Conservation (phyloP, 2,888 invertebrate species). For the Nymphalis c-album region DNA sequence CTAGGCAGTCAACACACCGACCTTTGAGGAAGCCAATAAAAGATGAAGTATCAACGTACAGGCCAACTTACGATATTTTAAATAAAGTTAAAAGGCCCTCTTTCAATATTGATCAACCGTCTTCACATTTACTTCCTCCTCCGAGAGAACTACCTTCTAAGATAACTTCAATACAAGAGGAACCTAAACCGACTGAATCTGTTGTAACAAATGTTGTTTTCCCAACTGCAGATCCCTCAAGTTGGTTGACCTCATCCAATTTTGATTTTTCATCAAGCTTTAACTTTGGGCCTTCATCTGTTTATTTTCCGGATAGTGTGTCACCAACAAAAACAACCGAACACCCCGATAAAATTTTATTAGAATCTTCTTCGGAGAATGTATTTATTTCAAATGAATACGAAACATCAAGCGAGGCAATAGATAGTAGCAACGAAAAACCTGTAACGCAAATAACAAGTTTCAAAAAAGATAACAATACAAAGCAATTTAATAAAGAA, state of each 20-base stretch:
- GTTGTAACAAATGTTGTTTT: slow-evolving; percentile 60
- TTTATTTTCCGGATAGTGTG: slow-evolving; percentile 56
- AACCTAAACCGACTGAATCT: slow-evolving; percentile 45
- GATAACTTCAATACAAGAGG: slow-evolving; percentile 48
- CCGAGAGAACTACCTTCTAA: slow-evolving; percentile 59
- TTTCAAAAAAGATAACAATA: slow-evolving; percentile 36
- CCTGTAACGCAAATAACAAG: slow-evolving; percentile 48
- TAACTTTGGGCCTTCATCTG: slow-evolving; percentile 64
- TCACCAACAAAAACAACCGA: slow-evolving; percentile 50
- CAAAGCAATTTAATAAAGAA: slow-evolving; percentile 42
- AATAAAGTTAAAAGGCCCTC: slow-evolving; percentile 67
- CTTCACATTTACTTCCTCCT: slow-evolving; percentile 68
- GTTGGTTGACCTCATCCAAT: slow-evolving; percentile 73
- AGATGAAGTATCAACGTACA: slow-evolving; percentile 73
- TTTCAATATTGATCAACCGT: slow-evolving; percentile 65
- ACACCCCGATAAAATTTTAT: slow-evolving; percentile 45
- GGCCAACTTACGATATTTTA: slow-evolving; percentile 65
- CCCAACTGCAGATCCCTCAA: slow-evolving; percentile 70
- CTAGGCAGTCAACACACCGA: slow-evolving; percentile 58
- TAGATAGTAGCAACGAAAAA: slow-evolving; percentile 51
- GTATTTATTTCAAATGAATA: slow-evolving; percentile 55
- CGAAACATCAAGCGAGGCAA: slow-evolving; percentile 57
- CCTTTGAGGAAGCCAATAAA: slow-evolving; percentile 62
- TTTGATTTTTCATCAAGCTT: slow-evolving; percentile 71
- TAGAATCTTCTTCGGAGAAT: slow-evolving; percentile 52